Conservation (phyloP, 2,113 vertebrate genomes). For the Brachyhypopomus gauderio region DNA sequence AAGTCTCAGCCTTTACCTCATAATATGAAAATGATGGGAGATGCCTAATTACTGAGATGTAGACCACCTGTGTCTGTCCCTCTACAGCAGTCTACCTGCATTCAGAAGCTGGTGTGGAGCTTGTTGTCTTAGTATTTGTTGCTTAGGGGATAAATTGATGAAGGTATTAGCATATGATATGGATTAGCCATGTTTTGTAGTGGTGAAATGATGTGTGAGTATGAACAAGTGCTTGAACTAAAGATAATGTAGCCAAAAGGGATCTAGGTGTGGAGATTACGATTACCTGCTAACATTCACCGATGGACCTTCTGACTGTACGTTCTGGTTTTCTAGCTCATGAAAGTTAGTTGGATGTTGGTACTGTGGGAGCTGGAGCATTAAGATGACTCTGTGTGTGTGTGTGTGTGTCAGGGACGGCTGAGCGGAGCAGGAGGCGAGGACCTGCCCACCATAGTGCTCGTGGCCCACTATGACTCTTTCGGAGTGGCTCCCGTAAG, state of each 20-base stretch:
- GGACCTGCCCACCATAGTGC: slow-evolving; percentile 92
- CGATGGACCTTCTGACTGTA: background rate
- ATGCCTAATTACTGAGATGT: too few species aligned
- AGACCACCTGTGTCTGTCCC: too few species aligned
- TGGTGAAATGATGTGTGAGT: too few species aligned
- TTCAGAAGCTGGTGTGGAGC: too few species aligned
- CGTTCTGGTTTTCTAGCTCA: background rate
- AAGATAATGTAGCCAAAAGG: background rate
- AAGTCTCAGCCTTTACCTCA: too few species aligned
- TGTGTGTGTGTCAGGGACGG: slow-evolving; percentile 78
- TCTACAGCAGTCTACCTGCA: too few species aligned
- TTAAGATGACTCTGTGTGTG: slow-evolving; percentile 14
- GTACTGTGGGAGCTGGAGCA: background rate
- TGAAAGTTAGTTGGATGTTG: too few species aligned
- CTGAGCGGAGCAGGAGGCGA: slow-evolving; percentile 94
- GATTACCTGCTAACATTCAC: background rate
- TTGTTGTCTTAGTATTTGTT: too few species aligned
- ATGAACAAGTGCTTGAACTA: background rate
- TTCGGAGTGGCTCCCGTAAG: slow-evolving; percentile 94
- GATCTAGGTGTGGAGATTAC: background rate
- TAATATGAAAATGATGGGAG: too few species aligned
- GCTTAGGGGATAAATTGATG: too few species aligned
- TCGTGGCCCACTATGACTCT: slow-evolving; percentile 96
- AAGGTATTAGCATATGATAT: too few species aligned
- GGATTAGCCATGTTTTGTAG: too few species aligned